Base-by-base conservation (phyloP, 2,888 invertebrate species). In the Himalopsyche tibetana region DNA sequence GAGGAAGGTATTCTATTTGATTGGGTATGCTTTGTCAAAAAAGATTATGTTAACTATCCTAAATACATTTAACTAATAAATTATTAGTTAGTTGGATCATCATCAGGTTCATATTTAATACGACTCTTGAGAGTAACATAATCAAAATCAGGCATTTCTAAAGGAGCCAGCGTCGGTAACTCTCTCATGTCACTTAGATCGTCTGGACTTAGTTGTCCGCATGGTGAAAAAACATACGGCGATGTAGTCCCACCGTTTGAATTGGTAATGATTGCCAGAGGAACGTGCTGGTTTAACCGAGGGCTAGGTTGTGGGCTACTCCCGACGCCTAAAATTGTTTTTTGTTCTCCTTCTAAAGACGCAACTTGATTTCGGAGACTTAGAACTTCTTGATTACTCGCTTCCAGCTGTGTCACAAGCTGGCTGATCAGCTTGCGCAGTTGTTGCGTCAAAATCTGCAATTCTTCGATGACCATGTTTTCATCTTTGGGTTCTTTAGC, bases 121-220 rank as follows among this genome's bases (percentile, higher is more conserved):
- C 87, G 84, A 36, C 84, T 86, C 15, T 87, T 87, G 40, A 88
- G 55, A n/a, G 84, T 51, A n/a, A 87, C 83, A 90, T 94, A 94
- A 90, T 95, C 94, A 90, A 95, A 94, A 84, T 92, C 92, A 36
- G 95, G 95, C 92, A 95, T 93, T 90, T 95, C 95, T n/a, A 95
- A 91, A 9, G 95, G 95, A 55, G 94, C 93, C 79, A 95, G 90
- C 0, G 92, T 91, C 51, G 94, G 94, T 85, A 94, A 89, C 87
- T 89, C 89, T 87, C 90, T 89, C 36, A 90, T 89, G 8, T 91
- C 90, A 28, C 36, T 56, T 55, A 90, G 89, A 38, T 90, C 89
- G 69, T 91, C 92, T 0, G 92, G 91, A 89, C 91, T 91, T 74
- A 92, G 89, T 89, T 92, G 92, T 87, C 91, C 91, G 85, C 91